A percentile compares a stretch with the other conserved stretches of the same genome.
Conservation (phyloP, 2,888 invertebrate species). For the Thereva unica region DNA sequence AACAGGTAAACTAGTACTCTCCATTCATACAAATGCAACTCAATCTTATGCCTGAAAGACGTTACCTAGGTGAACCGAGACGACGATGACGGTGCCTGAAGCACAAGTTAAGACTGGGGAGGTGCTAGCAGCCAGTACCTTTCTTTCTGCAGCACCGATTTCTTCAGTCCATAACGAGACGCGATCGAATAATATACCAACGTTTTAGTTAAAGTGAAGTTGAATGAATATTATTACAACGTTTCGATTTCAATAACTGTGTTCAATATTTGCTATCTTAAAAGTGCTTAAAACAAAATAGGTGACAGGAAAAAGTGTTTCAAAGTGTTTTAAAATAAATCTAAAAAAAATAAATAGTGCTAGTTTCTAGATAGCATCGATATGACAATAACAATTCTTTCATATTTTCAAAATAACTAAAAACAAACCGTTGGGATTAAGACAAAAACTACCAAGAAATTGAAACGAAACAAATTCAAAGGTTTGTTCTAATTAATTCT, state of each 20-base stretch:
- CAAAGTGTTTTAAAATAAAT: slow-evolving; percentile 7
- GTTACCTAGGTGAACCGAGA: neutral
- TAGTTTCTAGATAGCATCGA: slow-evolving; percentile 7
- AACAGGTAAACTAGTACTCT: too few relatives aligned
- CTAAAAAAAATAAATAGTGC: slow-evolving; percentile 7
- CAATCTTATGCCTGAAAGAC: too few relatives aligned
- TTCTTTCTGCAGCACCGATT: slow-evolving; percentile 28
- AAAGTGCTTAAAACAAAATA: slow-evolving; percentile 12
- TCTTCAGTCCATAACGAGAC: slow-evolving; percentile 34
- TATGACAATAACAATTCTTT: slow-evolving; percentile 14
- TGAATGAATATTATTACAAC: neutral
- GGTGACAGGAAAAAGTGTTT: neutral
- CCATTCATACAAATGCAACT: too few relatives aligned
- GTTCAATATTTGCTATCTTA: slow-evolving; percentile 14
- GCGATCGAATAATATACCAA: slow-evolving; percentile 28
- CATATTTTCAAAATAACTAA: neutral
- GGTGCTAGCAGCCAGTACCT: slow-evolving; percentile 15
- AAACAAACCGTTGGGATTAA: slow-evolving; percentile 18
- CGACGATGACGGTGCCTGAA: slow-evolving; percentile 10
- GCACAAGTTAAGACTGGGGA: slow-evolving; percentile 10
- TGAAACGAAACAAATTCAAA: slow-evolving; percentile 5
- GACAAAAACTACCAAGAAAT: neutral
- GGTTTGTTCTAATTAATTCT: too few relatives aligned
- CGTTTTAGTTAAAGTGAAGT: slow-evolving; percentile 3
- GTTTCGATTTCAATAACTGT: slow-evolving; percentile 16